Conservation (phyloP, 1,140 invertebrate species). For the Drosophila mojavensis region DNA sequence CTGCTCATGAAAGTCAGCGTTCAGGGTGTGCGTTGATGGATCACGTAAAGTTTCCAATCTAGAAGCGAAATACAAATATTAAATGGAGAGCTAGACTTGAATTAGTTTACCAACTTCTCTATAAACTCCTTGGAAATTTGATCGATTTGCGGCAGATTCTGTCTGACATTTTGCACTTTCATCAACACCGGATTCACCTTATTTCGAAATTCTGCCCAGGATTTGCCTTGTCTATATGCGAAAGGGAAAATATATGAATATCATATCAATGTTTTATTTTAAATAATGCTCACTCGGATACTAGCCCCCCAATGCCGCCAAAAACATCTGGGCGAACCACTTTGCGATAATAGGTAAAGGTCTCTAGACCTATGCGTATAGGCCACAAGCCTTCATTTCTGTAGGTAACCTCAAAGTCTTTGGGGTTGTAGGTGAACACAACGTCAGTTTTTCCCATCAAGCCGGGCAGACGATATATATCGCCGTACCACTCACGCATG, state of each 20-base stretch:
- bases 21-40: constrained; percentile 85
- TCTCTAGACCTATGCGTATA: constrained; percentile 65
- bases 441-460: constrained; percentile 68
- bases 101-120: constrained; percentile 42
- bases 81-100: neutral
- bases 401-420: constrained; percentile 70
- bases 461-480: constrained; percentile 65
- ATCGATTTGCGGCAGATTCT: constrained; percentile 63
- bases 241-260: neutral
- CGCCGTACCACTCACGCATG: constrained; percentile 66
- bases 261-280: neutral
- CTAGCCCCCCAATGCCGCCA: constrained; percentile 61
- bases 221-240: constrained; percentile 58
- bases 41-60: constrained; percentile 85
- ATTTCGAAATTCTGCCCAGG: constrained; percentile 67
- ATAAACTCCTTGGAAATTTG: constrained; percentile 67
- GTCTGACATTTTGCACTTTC: constrained; percentile 71
- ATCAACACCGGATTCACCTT: constrained; percentile 74
- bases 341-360: constrained; percentile 70
- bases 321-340: constrained; percentile 68
- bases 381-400: constrained; percentile 81
- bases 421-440: constrained; percentile 70
- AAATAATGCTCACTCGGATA: constrained; percentile 54
- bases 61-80: neutral
- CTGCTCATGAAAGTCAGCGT: constrained; percentile 86